Conservation (phyloP, 2,113 vertebrate species). For the Genyomyrus donnyi region DNA sequence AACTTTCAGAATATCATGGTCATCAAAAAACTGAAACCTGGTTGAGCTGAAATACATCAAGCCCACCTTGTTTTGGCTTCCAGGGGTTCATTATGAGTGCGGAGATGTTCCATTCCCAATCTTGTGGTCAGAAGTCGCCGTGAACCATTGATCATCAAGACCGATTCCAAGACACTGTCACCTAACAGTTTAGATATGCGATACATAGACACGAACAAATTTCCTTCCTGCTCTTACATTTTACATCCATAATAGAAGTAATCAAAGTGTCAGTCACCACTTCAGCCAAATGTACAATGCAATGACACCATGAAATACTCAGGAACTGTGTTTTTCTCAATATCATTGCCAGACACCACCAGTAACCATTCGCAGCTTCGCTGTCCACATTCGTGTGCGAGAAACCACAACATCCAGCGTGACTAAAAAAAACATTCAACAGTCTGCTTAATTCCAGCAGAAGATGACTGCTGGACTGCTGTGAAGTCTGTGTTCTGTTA, state of each 20-base stretch:
- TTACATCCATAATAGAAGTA: not conserved
- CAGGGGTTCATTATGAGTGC: not conserved
- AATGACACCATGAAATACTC: not conserved
- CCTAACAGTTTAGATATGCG: not conserved
- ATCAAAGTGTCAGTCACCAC: not conserved
- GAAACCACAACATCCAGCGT: not conserved
- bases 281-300: not conserved
- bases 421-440: not conserved
- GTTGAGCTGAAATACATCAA: not conserved
- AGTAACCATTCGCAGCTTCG: not conserved
- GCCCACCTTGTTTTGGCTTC: not conserved
- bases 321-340: not conserved
- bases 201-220: not conserved
- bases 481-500: not conserved
- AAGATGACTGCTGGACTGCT: not conserved
- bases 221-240: not conserved
- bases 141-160: not conserved
- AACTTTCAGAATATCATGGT: not conserved
- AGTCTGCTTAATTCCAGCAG: not conserved
- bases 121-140: not conserved
- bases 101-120: not conserved
- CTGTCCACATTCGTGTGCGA: not conserved
- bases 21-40: not conserved
- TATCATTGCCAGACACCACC: not conserved
- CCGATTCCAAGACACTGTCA: not conserved